Conservation (phyloP, 2,797 vertebrate species). For the Crenuchus spilurus region DNA sequence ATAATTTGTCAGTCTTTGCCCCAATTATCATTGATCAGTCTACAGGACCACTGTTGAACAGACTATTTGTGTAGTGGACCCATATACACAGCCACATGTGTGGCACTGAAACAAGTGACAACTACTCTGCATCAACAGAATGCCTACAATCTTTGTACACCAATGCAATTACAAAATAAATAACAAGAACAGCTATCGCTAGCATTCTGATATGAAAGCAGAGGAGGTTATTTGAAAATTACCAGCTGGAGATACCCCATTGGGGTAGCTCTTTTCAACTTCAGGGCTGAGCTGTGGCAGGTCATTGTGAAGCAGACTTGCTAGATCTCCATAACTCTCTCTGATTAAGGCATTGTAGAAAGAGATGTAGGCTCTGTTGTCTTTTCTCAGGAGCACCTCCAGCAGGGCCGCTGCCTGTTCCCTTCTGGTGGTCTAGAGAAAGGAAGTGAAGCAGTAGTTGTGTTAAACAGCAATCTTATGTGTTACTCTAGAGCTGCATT, state of each 20-base stretch:
- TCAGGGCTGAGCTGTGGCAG: slow-evolving; percentile 75
- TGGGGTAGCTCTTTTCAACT: slow-evolving; percentile 71
- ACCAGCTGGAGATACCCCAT: slow-evolving; percentile 82
- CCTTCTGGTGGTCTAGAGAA: slow-evolving; percentile 80
- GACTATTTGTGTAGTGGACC: too few relatives aligned
- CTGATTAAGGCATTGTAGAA: slow-evolving; percentile 93
- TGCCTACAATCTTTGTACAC: too few relatives aligned
- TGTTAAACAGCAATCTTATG: not conserved
- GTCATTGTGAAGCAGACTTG: slow-evolving; percentile 79
- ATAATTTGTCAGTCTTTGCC: too few relatives aligned
- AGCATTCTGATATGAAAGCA: not conserved
- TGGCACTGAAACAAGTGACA: too few relatives aligned
- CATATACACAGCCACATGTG: too few relatives aligned
- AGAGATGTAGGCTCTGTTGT: slow-evolving; percentile 88
- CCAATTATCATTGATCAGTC: too few relatives aligned
- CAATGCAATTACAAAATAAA: too few relatives aligned
- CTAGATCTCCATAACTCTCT: slow-evolving; percentile 89
- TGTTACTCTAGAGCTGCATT: too few relatives aligned
- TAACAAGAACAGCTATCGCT: too few relatives aligned
- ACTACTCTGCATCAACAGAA: too few relatives aligned
- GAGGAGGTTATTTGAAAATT: slow-evolving; percentile 57
- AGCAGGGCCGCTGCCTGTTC: slow-evolving; percentile 85
- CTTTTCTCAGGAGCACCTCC: slow-evolving; percentile 87
- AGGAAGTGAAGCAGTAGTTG: not conserved
- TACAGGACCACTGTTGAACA: too few relatives aligned